Base-by-base conservation (phyloP, 1,140 invertebrate genomes). In the Ooceraea biroi region DNA sequence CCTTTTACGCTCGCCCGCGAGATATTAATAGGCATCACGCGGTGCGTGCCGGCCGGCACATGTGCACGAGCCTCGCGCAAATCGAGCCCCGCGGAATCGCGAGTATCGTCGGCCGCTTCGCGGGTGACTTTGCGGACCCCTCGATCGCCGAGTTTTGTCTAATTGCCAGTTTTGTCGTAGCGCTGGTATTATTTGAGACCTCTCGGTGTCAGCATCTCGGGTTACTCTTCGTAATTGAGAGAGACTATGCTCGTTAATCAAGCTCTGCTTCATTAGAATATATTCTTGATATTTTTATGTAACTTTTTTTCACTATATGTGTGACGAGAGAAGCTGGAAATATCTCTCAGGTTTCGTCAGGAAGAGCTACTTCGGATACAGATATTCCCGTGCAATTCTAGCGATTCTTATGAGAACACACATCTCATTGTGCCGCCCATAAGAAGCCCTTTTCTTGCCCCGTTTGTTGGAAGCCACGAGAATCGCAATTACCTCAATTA, bases 21-120 rank as follows among this genome's bases (percentile, higher is more conserved):
- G 83, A 88, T 88, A 88, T 88, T 88, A 88, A 88, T 88, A 88
- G 87, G 76, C 3, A 36, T 2, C 36, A 36, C 41, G 65, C 19
- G 73, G 50, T 84, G 61, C 71, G 46, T 82, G 83, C 83, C 65
- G 73, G 50, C 82, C 44, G 74, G 76, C 85, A 84, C 68, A 68
- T 52, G 48, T 84, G 68, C 84, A 82, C 71, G 60, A 88, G 69
- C 65, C 80, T 85, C 80, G 76, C 86, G 61, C 85, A 85, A 88
- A 88, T 82, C 60, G 83, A n/a, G n/a, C n/a, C 77, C 41, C 25
- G 57, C 61, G 17, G 76, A 88, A 63, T 71, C 65, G 46, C 17
- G 46, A 55, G 5, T 27, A 12, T 44, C 41, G 65, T 25, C 19
- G 50, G 17, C 36, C 36, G 41, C 30, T 17, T 12, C 27, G 61